Evolutionary conservation across 2,797 vertebrate species (phyloP), one percentile per base, ranked within the genome.

Genomic region (Gobionotothen gibberifrons): DNA sequence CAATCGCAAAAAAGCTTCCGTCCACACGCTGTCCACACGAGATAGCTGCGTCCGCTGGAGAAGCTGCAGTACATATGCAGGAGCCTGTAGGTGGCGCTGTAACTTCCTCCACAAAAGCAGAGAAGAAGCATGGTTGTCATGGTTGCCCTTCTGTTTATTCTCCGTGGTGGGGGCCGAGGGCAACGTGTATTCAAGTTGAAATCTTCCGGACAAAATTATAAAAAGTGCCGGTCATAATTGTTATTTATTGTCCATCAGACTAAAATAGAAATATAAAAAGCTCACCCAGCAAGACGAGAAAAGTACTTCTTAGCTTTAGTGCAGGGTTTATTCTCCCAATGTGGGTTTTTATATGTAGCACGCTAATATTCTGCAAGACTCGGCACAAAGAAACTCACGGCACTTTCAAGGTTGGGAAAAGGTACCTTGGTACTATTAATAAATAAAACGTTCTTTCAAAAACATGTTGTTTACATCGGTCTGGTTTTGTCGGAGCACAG

Each of bases 391-490:
- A 32, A 55, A 11, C 59, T 61, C 11, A 0, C 39, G 13, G 48
- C 53, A 26, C 68, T 69, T 52, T 55, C 21, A 14, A 7, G 44
- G 54, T 32, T 32, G n/a, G 5, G 10, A 21, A 47, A 40, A 61
- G 7, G 14, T 32, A 68, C 49, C 61, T 32, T 59, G 6, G 14
- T 11, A 5, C 55, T 54, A 70, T 63, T 40, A 67, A 84, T 82
- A 69, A 86, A 74, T 77, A 84, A 82, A 74, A 58, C 17, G 49
- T 39, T 29, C 22, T 14, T 43, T 39, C 26, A 29, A 42, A 39
- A 62, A 49, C 14, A 40, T 49, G 49, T 62, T 63, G 43, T 46
- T 56, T 44, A 56, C 56, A 43, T 59, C 65, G 51, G 36, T 57
- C 6, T 9, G 3, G 12, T 43, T 72, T 60, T 63, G 55, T 74